These are phyloP conservation scores for Drosophila littoralis DNA, from an alignment of 1,140 invertebrate species.

Conservation along the genomic window DNA sequence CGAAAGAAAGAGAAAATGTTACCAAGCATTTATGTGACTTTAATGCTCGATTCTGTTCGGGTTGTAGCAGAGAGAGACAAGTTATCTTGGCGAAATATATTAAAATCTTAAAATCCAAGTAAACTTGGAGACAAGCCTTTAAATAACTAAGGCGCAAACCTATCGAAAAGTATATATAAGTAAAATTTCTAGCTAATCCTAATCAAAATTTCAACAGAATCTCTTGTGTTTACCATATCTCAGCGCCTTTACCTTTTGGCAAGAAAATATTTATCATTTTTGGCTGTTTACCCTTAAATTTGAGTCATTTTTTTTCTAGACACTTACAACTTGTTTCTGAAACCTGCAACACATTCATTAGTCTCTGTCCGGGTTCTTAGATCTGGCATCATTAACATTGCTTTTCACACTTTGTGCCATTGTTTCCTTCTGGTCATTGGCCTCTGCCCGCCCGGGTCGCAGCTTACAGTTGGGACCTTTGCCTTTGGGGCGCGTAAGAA, in stretches of 20 bases:
- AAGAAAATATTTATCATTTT: conserved; percentile 1
- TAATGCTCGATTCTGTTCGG: conserved; percentile 17
- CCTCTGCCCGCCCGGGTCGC: conserved; percentile 28
- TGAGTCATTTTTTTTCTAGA: conserved; percentile 21
- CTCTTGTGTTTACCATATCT: not conserved
- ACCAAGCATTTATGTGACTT: conserved; percentile 18
- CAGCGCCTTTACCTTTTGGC: not conserved
- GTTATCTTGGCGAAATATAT: too few relatives aligned
- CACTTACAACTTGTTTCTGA: conserved; percentile 34
- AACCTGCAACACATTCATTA: conserved; percentile 58
- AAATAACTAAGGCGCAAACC: too few relatives aligned
- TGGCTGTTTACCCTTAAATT: conserved; percentile 1
- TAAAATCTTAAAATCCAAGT: too few relatives aligned
- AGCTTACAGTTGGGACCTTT: conserved; percentile 25
- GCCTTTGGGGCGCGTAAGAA: conserved; percentile 42
- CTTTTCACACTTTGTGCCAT: conserved; percentile 71
- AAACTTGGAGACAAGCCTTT: too few relatives aligned
- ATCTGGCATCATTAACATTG: conserved; percentile 70
- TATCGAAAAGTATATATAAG: not conserved
- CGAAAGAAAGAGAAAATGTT: conserved; percentile 10
- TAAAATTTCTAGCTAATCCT: not conserved
- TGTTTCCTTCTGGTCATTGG: conserved; percentile 74
- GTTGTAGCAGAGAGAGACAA: not conserved
- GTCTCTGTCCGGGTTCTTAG: conserved; percentile 39
- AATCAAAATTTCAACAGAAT: not conserved